Evolutionary conservation across 92 coral and sea anemone species (phyloP), one percentile per base, ranked within the genome.

Genomic region (Hydrozoanthus gracilis): DNA sequence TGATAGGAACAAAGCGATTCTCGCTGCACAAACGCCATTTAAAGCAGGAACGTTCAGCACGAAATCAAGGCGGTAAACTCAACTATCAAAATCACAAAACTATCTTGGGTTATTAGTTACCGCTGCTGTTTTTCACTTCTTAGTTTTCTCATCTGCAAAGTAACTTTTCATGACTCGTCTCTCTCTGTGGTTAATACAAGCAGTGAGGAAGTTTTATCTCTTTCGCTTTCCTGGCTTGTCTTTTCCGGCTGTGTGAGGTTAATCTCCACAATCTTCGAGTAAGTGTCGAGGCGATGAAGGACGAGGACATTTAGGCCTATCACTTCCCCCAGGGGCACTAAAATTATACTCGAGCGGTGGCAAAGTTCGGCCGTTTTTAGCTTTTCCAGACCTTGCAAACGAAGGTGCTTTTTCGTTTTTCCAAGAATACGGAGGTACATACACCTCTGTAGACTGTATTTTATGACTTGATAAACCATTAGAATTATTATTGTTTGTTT

Each of bases 301-400:
- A 15, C 44, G 91, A 4, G 95, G 93, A 67, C 94, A 82, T 3
- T 93, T 35, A 4, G 91, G 94, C 69, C 95, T 89, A 27, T 87
- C 82, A 44, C 56, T 50, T 10, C 82, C 85, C 5, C 70, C 83
- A 45, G 87, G 16, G 4, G 92, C 91, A 45, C 86, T 69, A 15
- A 70, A 46, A 15, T 79, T 90, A 8, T 87, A 88, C 62, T 90
- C 92, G 9, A 92, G 86, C 6, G 98, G 98, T 46, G 98, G 98
- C 20, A 94, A 77, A n/a, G 89, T 82, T 61, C 93, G 87, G 7
- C 90, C 83, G 39, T 89, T 90, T 60, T 83, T 91, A 74, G 84
- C 64, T 67, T 83, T 83, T 6, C 91, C 84, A 14, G 58, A 69
- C 73, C 73, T 92, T 14, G 88, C 47, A 56, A 74, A 86, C 44